A percentile compares a stretch with the other conserved stretches of the same genome.
phyloP scores from a whole-genome alignment of 2,797 vertebrate genomes.

The Phaenicophaeus curvirostris region DNA sequence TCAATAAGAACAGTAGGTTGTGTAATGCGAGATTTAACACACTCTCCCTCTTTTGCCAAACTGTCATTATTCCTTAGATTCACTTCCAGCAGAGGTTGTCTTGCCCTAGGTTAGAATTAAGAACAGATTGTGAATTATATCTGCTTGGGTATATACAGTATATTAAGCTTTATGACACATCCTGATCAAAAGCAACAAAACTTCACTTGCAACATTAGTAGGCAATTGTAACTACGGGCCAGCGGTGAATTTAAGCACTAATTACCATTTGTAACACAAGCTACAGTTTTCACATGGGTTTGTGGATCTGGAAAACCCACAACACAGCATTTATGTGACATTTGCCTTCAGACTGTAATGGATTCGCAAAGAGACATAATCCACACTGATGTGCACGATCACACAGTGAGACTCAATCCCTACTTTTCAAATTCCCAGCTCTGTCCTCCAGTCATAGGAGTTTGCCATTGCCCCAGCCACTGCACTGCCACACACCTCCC shows the following conservation, averaged over 20 bases:
- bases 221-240: accelerated
- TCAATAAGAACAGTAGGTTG: neutral
- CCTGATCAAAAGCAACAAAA: neutral
- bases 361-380: neutral
- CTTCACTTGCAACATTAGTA: neutral
- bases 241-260: neutral
- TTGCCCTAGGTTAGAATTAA: neutral
- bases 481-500: accelerated
- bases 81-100: neutral
- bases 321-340: neutral
- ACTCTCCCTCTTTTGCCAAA: neutral
- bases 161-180: neutral
- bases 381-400: accelerated
- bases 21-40: neutral
- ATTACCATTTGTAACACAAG: neutral
- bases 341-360: neutral
- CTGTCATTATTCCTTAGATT: neutral
- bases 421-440: neutral
- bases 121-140: neutral
- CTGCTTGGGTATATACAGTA: neutral
- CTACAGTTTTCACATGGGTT: neutral
- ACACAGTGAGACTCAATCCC: neutral
- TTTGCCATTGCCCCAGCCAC: neutral
- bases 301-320: neutral
- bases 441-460: accelerated